Conservation (phyloP, 1,140 invertebrate species). For the Paramacrobiotus metropolitanus region DNA sequence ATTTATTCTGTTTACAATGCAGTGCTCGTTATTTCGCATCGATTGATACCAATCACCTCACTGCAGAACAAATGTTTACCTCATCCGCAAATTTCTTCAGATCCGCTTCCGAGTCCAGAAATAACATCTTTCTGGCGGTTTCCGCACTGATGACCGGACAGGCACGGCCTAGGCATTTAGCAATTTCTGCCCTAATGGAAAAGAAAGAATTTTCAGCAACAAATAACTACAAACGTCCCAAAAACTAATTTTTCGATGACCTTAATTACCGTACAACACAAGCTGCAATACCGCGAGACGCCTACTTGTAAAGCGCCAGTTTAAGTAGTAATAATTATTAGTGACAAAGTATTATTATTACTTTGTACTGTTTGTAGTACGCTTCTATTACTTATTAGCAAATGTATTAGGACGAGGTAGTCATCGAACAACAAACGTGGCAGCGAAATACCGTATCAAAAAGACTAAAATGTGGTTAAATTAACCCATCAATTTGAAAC, state of each 20-base stretch:
- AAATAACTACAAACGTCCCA: background rate
- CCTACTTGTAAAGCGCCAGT: too few species aligned
- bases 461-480: background rate
- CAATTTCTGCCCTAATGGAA: constrained; percentile 69
- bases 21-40: background rate
- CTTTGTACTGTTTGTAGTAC: too few species aligned
- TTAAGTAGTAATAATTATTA: background rate
- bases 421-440: background rate
- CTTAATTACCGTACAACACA: too few species aligned
- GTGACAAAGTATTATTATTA: too few species aligned
- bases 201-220: background rate
- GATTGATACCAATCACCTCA: constrained; percentile 7
- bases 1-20: constrained; percentile 7
- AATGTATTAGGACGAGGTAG: too few species aligned
- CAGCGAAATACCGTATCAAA: background rate
- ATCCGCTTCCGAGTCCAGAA: constrained; percentile 38
- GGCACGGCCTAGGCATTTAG: constrained; percentile 80
- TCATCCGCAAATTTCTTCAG: constrained; percentile 50
- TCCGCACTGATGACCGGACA: constrained; percentile 72
- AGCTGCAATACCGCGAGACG: too few species aligned
- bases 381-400: too few species aligned
- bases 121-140: constrained; percentile 67
- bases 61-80: constrained; percentile 15
- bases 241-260: too few species aligned
- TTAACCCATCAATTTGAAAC: too few species aligned